Evolutionary conservation across 37 sponge, comb jelly and placozoan genomes (phyloP), one percentile per base, ranked within the genome.

Genomic region (Spongilla lacustris): DNA sequence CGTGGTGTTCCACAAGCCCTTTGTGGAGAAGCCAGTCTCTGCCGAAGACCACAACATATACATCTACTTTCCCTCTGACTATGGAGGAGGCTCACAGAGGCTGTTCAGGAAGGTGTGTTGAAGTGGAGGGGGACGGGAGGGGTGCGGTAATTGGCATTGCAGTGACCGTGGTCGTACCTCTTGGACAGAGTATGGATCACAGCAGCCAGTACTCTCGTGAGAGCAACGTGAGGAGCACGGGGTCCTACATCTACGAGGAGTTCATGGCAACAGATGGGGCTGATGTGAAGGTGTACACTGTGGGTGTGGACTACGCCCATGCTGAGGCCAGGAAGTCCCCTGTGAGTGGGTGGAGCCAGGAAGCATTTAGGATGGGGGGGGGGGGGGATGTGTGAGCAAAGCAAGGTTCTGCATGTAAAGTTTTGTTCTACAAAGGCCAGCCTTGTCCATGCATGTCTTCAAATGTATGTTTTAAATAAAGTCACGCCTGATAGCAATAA

Each of bases 201-300:
- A 90, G 94, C 77, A 98, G 98, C 74, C 41, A 75, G 10, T 98
- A 93, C 74, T 86, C 87, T 4, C 76, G 72, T 0, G 94, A 93
- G 72, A 90, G 90, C 30, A 67, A 37, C 0, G 84, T 98, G 8
- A 76, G 98, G 26, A 91, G 69, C 23, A 76, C 67, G 14, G 96
- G 98, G 11, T 98, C 96, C 21, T 98, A 88, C 81, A 89, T 98
- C 50, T 98, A 98, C 58, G 96, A 98, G 72, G 98, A 98, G 75
- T 98, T 98, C 83, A 79, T 95, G 86, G 89, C 96, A 13, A 98
- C 98, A 33, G 94, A 98, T 90, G 98, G 98, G 66, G 85, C 90
- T n/a, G 98, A 98, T 77, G 98, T 98, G 34, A 98, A 95, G 89
- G 96, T 98, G 36, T 98, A 98, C 86, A 95, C 94, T 29, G 89